Evolutionary conservation across 2,113 vertebrate species (phyloP).

Genomic region (Macrotus californicus): DNA sequence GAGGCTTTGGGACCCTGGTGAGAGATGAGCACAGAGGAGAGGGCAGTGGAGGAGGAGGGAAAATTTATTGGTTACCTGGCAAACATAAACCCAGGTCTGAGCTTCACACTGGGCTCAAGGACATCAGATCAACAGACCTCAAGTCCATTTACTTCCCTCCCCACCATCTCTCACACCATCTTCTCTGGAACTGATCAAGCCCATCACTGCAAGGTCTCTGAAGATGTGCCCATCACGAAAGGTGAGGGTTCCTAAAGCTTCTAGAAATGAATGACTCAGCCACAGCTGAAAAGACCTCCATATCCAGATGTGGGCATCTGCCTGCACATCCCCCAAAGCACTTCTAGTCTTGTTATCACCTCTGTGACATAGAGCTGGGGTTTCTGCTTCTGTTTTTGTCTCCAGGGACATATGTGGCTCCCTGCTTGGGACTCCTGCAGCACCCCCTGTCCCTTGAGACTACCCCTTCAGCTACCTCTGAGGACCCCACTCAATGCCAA

Average conservation of each 20-base stretch:
- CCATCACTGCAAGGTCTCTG: neutral
- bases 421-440: neutral
- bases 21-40: neutral
- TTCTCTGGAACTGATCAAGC: neutral
- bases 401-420: accelerated
- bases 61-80: neutral
- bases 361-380: neutral
- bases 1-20: neutral
- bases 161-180: neutral
- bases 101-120: neutral
- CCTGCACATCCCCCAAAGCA: neutral
- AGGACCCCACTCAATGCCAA: neutral
- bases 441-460: neutral
- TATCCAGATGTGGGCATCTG: neutral
- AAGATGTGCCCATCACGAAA: neutral
- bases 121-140: neutral
- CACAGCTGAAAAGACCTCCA: neutral
- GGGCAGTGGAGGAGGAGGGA: neutral
- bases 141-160: neutral
- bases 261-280: neutral
- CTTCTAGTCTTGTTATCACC: neutral
- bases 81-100: neutral
- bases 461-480: neutral
- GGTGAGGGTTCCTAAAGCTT: neutral
- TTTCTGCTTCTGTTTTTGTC: neutral